Evolutionary conservation across 2,797 vertebrate species (phyloP).

Genomic region (Heteromormyrus szaboi): DNA sequence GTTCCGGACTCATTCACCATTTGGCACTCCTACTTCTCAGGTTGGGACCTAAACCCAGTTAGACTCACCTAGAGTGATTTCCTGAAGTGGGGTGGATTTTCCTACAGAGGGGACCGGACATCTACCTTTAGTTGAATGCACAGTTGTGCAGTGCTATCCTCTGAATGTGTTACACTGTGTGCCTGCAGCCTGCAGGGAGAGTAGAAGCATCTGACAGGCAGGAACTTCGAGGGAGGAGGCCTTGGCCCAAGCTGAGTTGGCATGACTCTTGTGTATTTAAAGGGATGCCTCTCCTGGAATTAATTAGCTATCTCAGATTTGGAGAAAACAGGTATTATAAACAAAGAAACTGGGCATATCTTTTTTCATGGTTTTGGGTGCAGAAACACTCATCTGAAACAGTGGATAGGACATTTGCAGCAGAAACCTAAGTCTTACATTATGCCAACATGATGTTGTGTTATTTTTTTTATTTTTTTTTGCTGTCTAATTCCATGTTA

Average conservation of each 20-base stretch:
- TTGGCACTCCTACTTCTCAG: neutral
- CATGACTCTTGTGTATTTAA: neutral
- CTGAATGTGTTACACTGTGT: neutral
- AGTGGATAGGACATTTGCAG: neutral
- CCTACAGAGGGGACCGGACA: neutral
- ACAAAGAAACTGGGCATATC: neutral
- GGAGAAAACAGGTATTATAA: neutral
- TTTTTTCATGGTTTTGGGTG: neutral
- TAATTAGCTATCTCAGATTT: neutral
- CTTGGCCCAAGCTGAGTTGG: neutral
- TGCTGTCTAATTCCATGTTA: neutral
- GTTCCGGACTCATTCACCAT: neutral
- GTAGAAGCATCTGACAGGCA: neutral
- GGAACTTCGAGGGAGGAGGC: neutral
- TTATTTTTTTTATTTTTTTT: neutral
- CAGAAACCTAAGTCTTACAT: neutral
- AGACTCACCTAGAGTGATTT: neutral
- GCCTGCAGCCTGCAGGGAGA: neutral
- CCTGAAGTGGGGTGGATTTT: neutral
- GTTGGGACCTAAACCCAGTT: neutral
- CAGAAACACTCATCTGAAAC: neutral
- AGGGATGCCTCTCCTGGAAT: neutral
- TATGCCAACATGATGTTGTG: neutral
- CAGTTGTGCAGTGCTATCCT: neutral
- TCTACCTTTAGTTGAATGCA: neutral